Base-by-base conservation (phyloP, 1,140 invertebrate genomes). In the Popillia japonica region DNA sequence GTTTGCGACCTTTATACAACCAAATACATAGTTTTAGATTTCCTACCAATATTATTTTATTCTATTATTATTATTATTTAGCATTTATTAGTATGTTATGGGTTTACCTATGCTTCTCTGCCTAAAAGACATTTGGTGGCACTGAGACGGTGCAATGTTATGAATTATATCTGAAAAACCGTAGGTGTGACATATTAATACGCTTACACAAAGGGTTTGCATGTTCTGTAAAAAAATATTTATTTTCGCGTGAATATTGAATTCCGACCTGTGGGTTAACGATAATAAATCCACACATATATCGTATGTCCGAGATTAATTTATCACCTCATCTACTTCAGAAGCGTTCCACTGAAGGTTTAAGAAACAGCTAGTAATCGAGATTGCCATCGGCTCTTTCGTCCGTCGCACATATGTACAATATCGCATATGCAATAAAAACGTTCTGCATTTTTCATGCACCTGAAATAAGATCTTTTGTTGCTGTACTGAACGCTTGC, bases 341-440 rank as follows among this genome's bases (percentile, higher is more conserved):
- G 61, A 23, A 68, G 61, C 61, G 61, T 68, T 68, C 6, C 61
- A 9, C 20, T 10, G 27, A 20, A 68, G 17, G 61, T 68, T 20
- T 68, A 68, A 68, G 61, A 17, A 55, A 55, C 48, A 55, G 17
- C 14, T 68, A 68, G 27, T 20, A 68, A 68, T 68, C 22, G 61
- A 68, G 61, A 68, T 68, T 68, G 61, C 61, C 61, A 68, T 68
- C 61, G 61, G 61, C 61, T n/a, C 20, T 68, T 68, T 68, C 61
- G 61, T 68, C 20, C 61, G 20, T 20, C 61, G 61, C 61, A 68
- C 27, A 68, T 68, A 68, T 20, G n/a, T n/a, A n/a, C n/a, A 68
- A 68, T 68, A 34, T 7, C 20, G 61, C n/a, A 6, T 10, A 68
- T 14, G 17, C 61, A 68, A 68, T 22, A 20, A 34, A 22, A 68